phyloP scores from a whole-genome alignment of 37 sponge, comb jelly and placozoan genomes.

The Halisarca cf. caerulea region DNA sequence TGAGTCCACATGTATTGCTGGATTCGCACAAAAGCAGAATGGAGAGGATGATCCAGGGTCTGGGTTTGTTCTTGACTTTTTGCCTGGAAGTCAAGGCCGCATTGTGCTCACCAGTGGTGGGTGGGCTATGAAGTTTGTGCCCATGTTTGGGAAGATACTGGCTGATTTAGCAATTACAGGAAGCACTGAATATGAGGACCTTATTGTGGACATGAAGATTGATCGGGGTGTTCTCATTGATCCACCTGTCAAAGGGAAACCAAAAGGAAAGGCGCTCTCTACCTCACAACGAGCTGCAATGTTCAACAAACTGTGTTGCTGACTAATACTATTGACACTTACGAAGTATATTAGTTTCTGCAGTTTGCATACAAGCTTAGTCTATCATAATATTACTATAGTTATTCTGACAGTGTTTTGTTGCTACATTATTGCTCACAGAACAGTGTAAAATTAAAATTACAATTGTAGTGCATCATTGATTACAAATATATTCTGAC shows the following conservation, averaged over 20 bases:
- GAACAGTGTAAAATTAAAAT: too few relatives aligned
- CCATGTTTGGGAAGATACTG: slow-evolving; percentile 35
- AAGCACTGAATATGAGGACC: neutral
- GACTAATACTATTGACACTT: neutral
- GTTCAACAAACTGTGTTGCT: neutral
- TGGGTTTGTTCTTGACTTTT: slow-evolving; percentile 37
- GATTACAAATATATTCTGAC: too few relatives aligned
- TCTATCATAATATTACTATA: too few relatives aligned
- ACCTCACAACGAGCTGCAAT: neutral
- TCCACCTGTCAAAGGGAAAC: too few relatives aligned
- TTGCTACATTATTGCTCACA: too few relatives aligned
- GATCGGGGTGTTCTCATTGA: slow-evolving; percentile 14
- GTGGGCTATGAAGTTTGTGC: slow-evolving; percentile 46
- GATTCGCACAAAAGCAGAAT: slow-evolving; percentile 17
- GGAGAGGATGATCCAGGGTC: neutral
- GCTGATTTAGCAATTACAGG: slow-evolving; percentile 30
- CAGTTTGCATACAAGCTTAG: too few relatives aligned
- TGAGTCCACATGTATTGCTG: slow-evolving; percentile 34
- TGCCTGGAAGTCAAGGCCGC: slow-evolving; percentile 24
- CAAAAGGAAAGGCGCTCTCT: neutral
- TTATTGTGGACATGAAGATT: neutral
- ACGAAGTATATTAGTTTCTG: neutral
- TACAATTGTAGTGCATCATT: too few relatives aligned
- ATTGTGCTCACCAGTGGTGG: slow-evolving; percentile 32
- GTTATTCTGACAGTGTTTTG: too few relatives aligned